Evolutionary conservation across 2,113 vertebrate genomes (phyloP).

Genomic region (Pungitius pungitius): DNA sequence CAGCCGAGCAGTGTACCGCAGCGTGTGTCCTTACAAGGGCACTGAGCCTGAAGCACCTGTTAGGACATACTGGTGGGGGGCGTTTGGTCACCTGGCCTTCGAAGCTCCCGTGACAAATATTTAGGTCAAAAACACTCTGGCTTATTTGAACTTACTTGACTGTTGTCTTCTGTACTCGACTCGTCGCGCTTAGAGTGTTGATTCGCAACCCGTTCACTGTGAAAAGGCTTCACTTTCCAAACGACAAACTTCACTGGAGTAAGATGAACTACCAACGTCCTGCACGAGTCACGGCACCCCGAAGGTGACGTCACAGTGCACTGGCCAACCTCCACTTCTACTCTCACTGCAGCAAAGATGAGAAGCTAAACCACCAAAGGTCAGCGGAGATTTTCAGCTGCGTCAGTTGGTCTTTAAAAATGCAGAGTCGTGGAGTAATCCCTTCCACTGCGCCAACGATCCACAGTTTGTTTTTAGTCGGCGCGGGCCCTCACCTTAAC

Average conservation of each 20-base stretch:
- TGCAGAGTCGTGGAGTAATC: background rate
- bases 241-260: background rate
- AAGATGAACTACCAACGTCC: background rate
- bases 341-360: background rate
- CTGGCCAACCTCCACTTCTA: background rate
- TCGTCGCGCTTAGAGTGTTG: background rate
- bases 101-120: background rate
- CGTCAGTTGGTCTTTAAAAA: background rate
- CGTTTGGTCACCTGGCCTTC: constrained; percentile 43
- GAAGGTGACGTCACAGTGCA: background rate
- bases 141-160: background rate
- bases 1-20: constrained; percentile 46
- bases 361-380: background rate
- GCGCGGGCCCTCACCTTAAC: background rate
- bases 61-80: constrained; percentile 42
- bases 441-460: background rate
- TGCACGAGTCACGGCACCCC: background rate
- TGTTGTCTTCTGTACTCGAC: constrained; percentile 1
- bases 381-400: background rate
- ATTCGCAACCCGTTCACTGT: background rate
- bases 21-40: constrained; percentile 69
- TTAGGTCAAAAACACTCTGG: background rate
- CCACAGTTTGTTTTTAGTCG: background rate
- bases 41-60: constrained; percentile 70
- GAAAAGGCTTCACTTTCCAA: background rate